Evolutionary conservation across 2,113 vertebrate species (phyloP).

Genomic region (Cepphus grylle): DNA sequence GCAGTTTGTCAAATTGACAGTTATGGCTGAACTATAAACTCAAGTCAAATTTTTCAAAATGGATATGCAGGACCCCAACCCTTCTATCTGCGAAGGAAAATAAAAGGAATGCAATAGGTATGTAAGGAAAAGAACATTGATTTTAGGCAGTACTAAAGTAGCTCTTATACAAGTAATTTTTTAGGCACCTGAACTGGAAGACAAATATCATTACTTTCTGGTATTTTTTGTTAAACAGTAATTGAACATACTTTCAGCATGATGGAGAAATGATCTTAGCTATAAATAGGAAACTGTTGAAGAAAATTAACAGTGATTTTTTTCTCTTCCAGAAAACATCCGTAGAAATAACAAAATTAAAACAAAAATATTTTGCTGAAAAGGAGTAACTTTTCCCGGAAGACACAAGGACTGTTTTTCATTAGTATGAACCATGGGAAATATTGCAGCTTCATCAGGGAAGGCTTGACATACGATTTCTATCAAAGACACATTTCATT

Average conservation of each 20-base stretch:
- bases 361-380: slow-evolving; percentile 53
- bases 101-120: not conserved
- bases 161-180: not conserved
- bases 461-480: slow-evolving; percentile 61
- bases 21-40: slow-evolving; percentile 5
- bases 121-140: not conserved
- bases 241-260: not conserved
- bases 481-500: slow-evolving; percentile 64
- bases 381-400: slow-evolving; percentile 25
- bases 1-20: slow-evolving; percentile 4
- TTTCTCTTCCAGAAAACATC: slow-evolving; percentile 44
- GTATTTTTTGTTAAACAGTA: not conserved
- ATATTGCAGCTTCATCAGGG: slow-evolving; percentile 52
- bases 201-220: not conserved
- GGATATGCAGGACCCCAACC: not conserved
- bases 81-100: not conserved
- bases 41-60: not conserved
- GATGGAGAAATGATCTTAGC: not conserved
- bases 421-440: slow-evolving; percentile 68
- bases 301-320: slow-evolving; percentile 48
- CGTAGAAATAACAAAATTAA: slow-evolving; percentile 40
- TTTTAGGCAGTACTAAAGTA: not conserved
- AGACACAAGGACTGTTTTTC: slow-evolving; percentile 56
- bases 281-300: slow-evolving; percentile 45
- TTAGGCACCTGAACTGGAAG: not conserved